These are phyloP conservation scores for Spilogale gracilis DNA, from an alignment of 2,113 vertebrate genomes.

Conservation along the genomic window DNA sequence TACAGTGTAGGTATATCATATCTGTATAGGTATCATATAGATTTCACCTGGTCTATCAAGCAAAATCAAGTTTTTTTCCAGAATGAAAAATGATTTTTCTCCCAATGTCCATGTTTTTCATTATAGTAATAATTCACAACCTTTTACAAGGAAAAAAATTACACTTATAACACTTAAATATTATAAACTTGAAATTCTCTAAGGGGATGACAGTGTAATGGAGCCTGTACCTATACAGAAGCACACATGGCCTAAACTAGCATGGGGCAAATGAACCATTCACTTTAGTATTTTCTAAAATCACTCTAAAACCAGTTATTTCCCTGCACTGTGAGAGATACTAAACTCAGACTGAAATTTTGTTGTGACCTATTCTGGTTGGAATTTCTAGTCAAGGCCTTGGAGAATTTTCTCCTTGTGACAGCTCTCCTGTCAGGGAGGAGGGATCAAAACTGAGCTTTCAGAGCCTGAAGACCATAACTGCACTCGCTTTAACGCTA, in stretches of 20 bases:
- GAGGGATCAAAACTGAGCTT: not conserved
- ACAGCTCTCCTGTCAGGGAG: not conserved
- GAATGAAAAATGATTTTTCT: not conserved
- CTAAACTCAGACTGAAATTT: not conserved
- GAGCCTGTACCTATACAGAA: not conserved
- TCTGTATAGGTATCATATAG: not conserved
- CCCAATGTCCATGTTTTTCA: not conserved
- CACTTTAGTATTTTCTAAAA: not conserved
- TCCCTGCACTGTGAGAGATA: not conserved
- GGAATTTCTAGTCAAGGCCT: not conserved
- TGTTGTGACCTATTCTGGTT: constrained; percentile 1
- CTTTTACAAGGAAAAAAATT: not conserved
- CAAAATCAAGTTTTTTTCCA: constrained; percentile 12
- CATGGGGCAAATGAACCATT: not conserved
- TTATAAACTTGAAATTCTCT: not conserved
- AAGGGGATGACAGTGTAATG: not conserved
- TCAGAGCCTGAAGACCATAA: not conserved
- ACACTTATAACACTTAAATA: not conserved
- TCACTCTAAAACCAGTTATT: not conserved
- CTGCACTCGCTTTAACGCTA: not conserved
- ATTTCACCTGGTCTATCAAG: constrained; percentile 21
- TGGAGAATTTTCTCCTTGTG: not conserved
- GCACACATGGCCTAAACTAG: not conserved
- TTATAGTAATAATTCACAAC: not conserved
- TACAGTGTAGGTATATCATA: not conserved